These are phyloP conservation scores for Alexandromys fortis DNA, from an alignment of 2,113 vertebrate genomes.

Conservation along the genomic window DNA sequence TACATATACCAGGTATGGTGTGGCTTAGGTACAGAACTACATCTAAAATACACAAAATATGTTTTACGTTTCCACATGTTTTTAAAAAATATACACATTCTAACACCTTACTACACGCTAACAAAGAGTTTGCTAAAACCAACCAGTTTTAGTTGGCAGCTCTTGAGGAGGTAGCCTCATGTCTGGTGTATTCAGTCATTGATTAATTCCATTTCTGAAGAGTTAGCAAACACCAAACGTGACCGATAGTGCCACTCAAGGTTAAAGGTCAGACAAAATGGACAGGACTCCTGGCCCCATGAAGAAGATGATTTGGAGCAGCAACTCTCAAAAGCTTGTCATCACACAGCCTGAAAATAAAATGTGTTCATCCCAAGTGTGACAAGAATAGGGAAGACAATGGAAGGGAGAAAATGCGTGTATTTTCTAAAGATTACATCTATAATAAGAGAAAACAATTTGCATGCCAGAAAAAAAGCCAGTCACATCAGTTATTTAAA, in stretches of 20 bases:
- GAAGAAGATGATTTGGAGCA: not conserved
- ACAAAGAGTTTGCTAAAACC: not conserved
- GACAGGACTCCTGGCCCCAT: not conserved
- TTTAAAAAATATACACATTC: not conserved
- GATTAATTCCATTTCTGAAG: not conserved
- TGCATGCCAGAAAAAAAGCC: slow-evolving; percentile 5
- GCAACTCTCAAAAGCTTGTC: not conserved
- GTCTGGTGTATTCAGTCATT: not conserved
- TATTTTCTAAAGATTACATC: not conserved
- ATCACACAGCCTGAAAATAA: not conserved
- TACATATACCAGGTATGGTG: not conserved
- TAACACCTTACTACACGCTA: not conserved
- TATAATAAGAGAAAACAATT: slow-evolving; percentile 40
- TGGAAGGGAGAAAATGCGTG: not conserved
- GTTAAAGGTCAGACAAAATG: not conserved
- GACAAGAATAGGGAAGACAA: not conserved
- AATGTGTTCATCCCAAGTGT: not conserved
- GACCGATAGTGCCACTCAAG: not conserved
- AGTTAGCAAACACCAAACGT: not conserved
- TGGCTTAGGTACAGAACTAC: not conserved
- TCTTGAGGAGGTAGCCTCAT: not conserved
- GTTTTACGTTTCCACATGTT: not conserved
- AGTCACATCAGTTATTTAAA: slow-evolving; percentile 22
- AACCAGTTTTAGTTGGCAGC: not conserved
- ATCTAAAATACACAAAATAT: not conserved